Evolutionary conservation across 1,140 invertebrate species (phyloP), one percentile per base, ranked within the genome.

Genomic region (Psix sp.): DNA sequence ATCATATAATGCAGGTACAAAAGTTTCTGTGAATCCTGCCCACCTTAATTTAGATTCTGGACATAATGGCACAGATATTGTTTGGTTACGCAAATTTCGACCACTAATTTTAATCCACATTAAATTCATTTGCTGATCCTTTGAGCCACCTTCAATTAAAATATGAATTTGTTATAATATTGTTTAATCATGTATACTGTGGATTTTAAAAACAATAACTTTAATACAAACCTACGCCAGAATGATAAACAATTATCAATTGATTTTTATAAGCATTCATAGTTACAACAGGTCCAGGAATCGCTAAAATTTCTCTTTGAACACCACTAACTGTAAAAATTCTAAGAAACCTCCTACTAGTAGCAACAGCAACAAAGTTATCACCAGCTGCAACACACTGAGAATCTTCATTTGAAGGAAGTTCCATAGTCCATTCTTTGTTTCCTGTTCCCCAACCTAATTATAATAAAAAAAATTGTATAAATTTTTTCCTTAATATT

Each of bases 311-410:
- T 84, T 95, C 93, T 82, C 92, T 90, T 86, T 99, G 97, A 0
- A 94, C 91, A 11, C 97, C 97, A 82, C 93, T 91, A 5, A 94
- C 86, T 5, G 93, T 94, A 82, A 94, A 97, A n/a, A 98, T 81
- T 21, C 96, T 87, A 9, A 99, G 81, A 63, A 93, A 90, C 56
- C 93, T 87, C 20, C 86, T 86, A 70, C 89, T 90, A 0, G 95
- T 97, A 3, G 92, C 94, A 31, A 92, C 91, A 17, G 93, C 96
- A 10, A 97, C 88, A 80, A 96, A 91, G 38, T 89, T 91, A 16
- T 90, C 87, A 5, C 94, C 94, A 26, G 92, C 89, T 4, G 91
- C 90, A 13, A 97, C 77, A n/a, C 91, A 92, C 52, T 90, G 66
- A 0, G 91, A 91, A 76, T 94, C 92, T 86, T 98, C 96, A 9